Percentiles rank a stretch among this genome's conserved stretches.
Evolutionary conservation across 2,888 invertebrate species (phyloP).

Genomic region (Eueremaeus valkanovi): DNA sequence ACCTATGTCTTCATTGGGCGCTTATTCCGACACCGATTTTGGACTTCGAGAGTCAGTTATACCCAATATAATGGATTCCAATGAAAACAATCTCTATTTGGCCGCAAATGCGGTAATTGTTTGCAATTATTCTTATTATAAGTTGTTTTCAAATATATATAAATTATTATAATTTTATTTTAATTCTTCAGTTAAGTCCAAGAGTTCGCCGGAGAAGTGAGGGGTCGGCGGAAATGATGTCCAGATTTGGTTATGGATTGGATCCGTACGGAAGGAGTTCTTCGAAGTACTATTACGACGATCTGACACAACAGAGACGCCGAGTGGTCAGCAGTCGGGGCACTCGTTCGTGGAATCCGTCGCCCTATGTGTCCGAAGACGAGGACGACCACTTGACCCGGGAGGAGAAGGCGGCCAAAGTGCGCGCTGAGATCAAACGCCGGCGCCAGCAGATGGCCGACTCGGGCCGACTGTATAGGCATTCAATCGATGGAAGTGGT

Average conservation of each 20-base stretch:
- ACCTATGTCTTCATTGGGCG: conserved; percentile 37
- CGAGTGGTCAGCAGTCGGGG: conserved; percentile 1
- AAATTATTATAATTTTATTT: too few relatives aligned
- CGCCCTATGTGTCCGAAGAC: conserved; percentile 56
- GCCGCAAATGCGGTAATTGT: not conserved
- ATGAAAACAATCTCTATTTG: conserved; percentile 19
- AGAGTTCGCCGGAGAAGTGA: conserved; percentile 45
- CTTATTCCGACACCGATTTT: not conserved
- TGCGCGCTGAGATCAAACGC: conserved; percentile 61
- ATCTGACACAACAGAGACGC: conserved; percentile 28
- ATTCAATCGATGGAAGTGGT: conserved; percentile 33
- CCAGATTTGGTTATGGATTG: conserved; percentile 39
- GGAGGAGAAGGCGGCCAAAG: conserved; percentile 60
- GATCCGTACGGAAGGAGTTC: conserved; percentile 44
- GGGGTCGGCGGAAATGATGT: conserved; percentile 41
- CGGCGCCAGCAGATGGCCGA: conserved; percentile 61
- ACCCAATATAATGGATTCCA: conserved; percentile 38
- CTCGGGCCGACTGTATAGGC: conserved; percentile 35
- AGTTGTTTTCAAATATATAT: not conserved
- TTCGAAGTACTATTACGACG: conserved; percentile 11
- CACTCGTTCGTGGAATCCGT: conserved; percentile 58
- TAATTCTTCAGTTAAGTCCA: not conserved
- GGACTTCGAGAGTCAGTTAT: conserved; percentile 38
- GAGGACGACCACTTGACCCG: conserved; percentile 58
- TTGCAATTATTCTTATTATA: not conserved